A percentile compares a stretch with the other conserved stretches of the same genome.
These are phyloP conservation scores for Synaphobranchus kaupii DNA, from an alignment of 2,797 vertebrate genomes.

Conservation along the genomic window DNA sequence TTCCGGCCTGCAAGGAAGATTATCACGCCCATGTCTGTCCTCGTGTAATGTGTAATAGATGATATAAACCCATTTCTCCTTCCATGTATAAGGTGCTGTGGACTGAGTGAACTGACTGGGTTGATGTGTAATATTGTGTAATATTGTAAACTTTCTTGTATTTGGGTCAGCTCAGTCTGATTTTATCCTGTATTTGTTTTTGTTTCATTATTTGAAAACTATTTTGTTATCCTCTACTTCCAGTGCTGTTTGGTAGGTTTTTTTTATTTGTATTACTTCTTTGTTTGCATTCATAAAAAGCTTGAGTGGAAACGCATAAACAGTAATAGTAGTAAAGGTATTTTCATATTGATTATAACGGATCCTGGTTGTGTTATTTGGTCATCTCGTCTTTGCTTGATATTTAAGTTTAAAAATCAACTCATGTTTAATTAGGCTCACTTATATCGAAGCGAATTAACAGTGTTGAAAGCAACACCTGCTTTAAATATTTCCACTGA, in stretches of 20 bases:
- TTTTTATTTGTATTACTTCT: slow-evolving; percentile 39
- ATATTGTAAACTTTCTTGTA: slow-evolving; percentile 73
- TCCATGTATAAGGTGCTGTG: slow-evolving; percentile 62
- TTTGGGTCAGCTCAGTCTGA: slow-evolving; percentile 61
- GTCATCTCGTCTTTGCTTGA: background rate
- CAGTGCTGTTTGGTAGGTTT: slow-evolving; percentile 60
- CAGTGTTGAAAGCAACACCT: background rate
- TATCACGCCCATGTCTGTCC: slow-evolving; percentile 4
- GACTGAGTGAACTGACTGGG: slow-evolving; percentile 53
- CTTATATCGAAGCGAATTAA: background rate
- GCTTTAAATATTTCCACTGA: background rate
- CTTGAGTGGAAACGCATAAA: slow-evolving; percentile 66
- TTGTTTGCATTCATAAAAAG: slow-evolving; percentile 58
- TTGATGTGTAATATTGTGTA: slow-evolving; percentile 73
- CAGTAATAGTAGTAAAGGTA: slow-evolving; percentile 72
- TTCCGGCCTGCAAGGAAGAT: slow-evolving; percentile 30
- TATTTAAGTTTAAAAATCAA: background rate
- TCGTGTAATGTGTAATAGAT: slow-evolving; percentile 11
- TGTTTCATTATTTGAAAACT: slow-evolving; percentile 46
- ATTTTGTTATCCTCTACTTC: slow-evolving; percentile 56
- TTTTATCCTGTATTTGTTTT: slow-evolving; percentile 61
- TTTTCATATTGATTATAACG: slow-evolving; percentile 73
- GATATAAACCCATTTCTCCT: slow-evolving; percentile 55
- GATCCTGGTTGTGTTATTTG: slow-evolving; percentile 3
- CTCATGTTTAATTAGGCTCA: background rate